Evolutionary conservation across 2,888 invertebrate genomes (phyloP), one percentile per base, ranked within the genome.

Genomic region (Orgyia antiqua): DNA sequence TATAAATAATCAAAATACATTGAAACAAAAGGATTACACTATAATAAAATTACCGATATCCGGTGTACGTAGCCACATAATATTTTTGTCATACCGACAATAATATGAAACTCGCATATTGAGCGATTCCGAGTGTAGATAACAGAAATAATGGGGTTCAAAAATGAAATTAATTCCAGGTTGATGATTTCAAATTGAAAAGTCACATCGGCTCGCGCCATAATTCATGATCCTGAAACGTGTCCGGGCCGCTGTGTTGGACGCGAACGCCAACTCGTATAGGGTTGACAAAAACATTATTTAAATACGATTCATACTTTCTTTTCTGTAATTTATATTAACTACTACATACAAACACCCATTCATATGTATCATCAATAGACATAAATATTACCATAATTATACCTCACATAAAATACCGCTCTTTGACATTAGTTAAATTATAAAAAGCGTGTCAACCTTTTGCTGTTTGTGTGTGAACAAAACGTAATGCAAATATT

Each of bases 101-200:
- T 82, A 83, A 78, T 71, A 70, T 62, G 69, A 74, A 77, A 68
- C 64, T 75, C 80, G 80, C 84, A 83, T 86, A 84, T 84, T 84
- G 83, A 63, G 65, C 78, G 80, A 82, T 80, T 66, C 73, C 69
- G 66, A 62, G 65, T 67, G 72, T 76, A 80, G 84, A 84, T 84
- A 84, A 77, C 78, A 80, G 82, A 79, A 86, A 84, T 86, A 84
- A 86, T 84, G 82, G 84, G 76, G 82, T 83, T 83, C 83, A 15
- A 86, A 86, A 86, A 86, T 84, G 84, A 77, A 80, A 87, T 87
- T 87, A 87, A 86, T 87, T 87, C 87, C 87, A 84, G 79, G 83
- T 84, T 87, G 84, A 86, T 84, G 87, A 87, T 84, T 87, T 86
- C 86, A 84, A 87, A 87, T 87, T 87, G 87, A 87, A 87, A 87